Percentiles rank a stretch among this genome's conserved stretches.
phyloP scores from a whole-genome alignment of 2,888 invertebrate genomes.

The Cabera pusaria region DNA sequence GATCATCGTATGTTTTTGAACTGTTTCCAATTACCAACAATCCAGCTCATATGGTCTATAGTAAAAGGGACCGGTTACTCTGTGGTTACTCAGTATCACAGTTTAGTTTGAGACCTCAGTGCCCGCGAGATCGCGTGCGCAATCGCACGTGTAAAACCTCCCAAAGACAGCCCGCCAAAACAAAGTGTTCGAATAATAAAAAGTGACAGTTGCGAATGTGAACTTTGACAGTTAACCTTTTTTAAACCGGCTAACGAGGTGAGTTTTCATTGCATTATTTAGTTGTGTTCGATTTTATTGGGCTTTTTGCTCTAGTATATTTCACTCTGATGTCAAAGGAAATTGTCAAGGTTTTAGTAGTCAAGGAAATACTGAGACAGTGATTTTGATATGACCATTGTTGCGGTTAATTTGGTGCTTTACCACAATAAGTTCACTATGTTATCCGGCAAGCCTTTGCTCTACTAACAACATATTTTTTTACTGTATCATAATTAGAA shows the following conservation, averaged over 20 bases:
- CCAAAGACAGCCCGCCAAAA: slow-evolving; percentile 53
- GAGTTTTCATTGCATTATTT: slow-evolving; percentile 27
- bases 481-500: slow-evolving; percentile 48
- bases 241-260: slow-evolving; percentile 52
- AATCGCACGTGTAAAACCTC: slow-evolving; percentile 47
- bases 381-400: slow-evolving; percentile 19
- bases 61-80: slow-evolving; percentile 63
- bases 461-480: slow-evolving; percentile 33
- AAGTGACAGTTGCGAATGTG: slow-evolving; percentile 49
- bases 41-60: slow-evolving; percentile 46
- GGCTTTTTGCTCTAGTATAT: slow-evolving; percentile 26
- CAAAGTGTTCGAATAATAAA: slow-evolving; percentile 43
- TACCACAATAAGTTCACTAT: no score
- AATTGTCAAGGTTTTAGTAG: slow-evolving; percentile 28
- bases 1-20: slow-evolving; percentile 69
- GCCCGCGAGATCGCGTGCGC: slow-evolving; percentile 59
- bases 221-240: slow-evolving; percentile 48
- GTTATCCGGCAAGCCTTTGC: no score
- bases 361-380: slow-evolving; percentile 21
- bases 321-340: slow-evolving; percentile 21
- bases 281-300: slow-evolving; percentile 15
- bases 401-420: slow-evolving; percentile 10
- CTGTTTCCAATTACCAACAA: slow-evolving; percentile 28
- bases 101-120: slow-evolving; percentile 49
- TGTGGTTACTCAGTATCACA: slow-evolving; percentile 4